Conservation (phyloP, 2,888 invertebrate species). For the Apotomis capreana region DNA sequence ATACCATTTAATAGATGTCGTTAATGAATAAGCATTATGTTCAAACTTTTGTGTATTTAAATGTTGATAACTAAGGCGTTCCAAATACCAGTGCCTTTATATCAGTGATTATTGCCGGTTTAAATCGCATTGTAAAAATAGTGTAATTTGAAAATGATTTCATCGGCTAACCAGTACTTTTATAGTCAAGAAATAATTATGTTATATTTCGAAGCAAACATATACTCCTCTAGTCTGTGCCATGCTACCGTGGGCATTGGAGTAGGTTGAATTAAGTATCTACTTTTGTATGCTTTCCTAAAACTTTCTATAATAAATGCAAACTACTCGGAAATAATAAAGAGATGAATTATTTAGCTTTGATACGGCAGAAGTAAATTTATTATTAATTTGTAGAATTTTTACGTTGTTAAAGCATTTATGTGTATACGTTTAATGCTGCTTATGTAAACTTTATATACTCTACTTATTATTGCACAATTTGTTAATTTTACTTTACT, state of each 20-base stretch:
- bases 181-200: not conserved
- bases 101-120: slow-evolving; percentile 47
- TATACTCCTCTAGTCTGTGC: not conserved
- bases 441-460: slow-evolving; percentile 57
- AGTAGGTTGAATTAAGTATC: too few species aligned
- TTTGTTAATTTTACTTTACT: slow-evolving; percentile 63
- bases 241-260: not conserved
- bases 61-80: slow-evolving; percentile 44
- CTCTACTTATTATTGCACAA: slow-evolving; percentile 70
- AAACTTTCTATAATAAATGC: not conserved
- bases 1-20: slow-evolving; percentile 2
- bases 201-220: not conserved
- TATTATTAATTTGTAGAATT: slow-evolving; percentile 33
- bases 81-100: slow-evolving; percentile 64
- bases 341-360: slow-evolving; percentile 7
- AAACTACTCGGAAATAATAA: not conserved
- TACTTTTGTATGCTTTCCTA: not conserved
- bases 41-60: slow-evolving; percentile 21
- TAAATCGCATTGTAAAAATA: slow-evolving; percentile 43
- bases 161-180: slow-evolving; percentile 13
- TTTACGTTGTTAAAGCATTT: slow-evolving; percentile 58
- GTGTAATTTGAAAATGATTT: slow-evolving; percentile 14
- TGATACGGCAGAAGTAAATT: slow-evolving; percentile 16
- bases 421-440: slow-evolving; percentile 52
- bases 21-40: slow-evolving; percentile 7